Percentiles rank a stretch among this genome's conserved stretches.
Conservation (phyloP, 2,888 invertebrate species). For the Nudaria mundana region DNA sequence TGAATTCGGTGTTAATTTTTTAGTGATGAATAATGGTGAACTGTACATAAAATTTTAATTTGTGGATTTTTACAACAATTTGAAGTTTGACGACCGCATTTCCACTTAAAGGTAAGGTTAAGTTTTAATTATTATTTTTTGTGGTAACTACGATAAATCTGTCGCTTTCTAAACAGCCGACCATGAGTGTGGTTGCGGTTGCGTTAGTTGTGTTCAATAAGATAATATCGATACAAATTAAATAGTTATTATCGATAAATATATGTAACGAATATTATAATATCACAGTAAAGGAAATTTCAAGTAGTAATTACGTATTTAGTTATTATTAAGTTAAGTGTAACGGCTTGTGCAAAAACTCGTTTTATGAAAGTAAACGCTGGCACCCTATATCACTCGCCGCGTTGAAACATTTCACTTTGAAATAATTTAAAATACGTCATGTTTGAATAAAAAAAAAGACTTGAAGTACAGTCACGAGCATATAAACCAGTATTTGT, state of each 20-base stretch:
- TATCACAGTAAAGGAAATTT: conserved; percentile 6
- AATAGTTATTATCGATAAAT: conserved; percentile 9
- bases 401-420: conserved; percentile 60
- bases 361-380: conserved; percentile 65
- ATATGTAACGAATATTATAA: conserved; percentile 1
- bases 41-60: conserved; percentile 62
- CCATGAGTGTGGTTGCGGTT: conserved; percentile 73
- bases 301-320: conserved; percentile 22
- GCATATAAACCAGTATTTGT: no score
- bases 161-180: conserved; percentile 75
- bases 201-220: conserved; percentile 50
- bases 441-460: no score
- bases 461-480: no score
- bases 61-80: conserved; percentile 55
- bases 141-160: conserved; percentile 59
- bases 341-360: conserved; percentile 45
- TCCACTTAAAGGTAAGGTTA: conserved; percentile 60
- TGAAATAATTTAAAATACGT: conserved; percentile 46
- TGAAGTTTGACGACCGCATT: conserved; percentile 47
- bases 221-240: conserved; percentile 42
- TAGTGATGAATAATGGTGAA: conserved; percentile 75
- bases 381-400: conserved; percentile 36
- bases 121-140: conserved; percentile 41
- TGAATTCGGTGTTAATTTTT: conserved; percentile 58
- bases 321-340: conserved; percentile 22